Base-by-base conservation (phyloP, 1,140 invertebrate species). In the Araneus ventricosus region DNA sequence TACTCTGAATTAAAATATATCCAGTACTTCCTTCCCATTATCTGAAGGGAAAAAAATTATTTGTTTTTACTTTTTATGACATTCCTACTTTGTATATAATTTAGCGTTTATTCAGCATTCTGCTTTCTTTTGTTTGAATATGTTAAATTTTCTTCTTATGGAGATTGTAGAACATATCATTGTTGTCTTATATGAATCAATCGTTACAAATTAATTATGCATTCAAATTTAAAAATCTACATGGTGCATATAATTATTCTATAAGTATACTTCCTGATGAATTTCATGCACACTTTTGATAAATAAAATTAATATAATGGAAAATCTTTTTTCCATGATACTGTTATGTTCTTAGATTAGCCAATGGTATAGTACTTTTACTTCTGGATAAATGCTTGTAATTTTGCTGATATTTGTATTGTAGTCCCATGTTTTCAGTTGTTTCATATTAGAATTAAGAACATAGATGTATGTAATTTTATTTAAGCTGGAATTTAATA, bases 311-410 rank as follows among this genome's bases (percentile, higher is more conserved):
- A 30, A 84, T 52, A 8, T 84, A 0, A 7, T 24, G 24, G 4
- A 75, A 75, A 10, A 61, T 86, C 10, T 4, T 86, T 27, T 88
- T 61, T 41, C 8, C 30, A n/a, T 88, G 86, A 34, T 57, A n/a
- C 41, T 30, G 4, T 89, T 89, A 17, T 89, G 34, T 45, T 52
- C n/a, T 45, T 90, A 90, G 89, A 30, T 84, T 90, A 90, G 89
- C 79, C 89, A 90, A 90, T 90, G 89, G 89, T 90, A 90, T 90
- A 90, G 89, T 90, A 37, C 41, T 30, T 24, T 88, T 34, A 37
- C 34, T 75, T 22, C 20, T 34, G 20, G 30, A 75, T 37, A 30
- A 14, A 37, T 75, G 70, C 70, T 75, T 20, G 30, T 75, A 5
- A 75, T 75, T 75, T 70, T 17, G 17, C 67, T 75, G 63, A 8